Evolutionary conservation across 2,113 vertebrate species (phyloP), one percentile per base, ranked within the genome.

Genomic region (Oncorhynchus mykiss): DNA sequence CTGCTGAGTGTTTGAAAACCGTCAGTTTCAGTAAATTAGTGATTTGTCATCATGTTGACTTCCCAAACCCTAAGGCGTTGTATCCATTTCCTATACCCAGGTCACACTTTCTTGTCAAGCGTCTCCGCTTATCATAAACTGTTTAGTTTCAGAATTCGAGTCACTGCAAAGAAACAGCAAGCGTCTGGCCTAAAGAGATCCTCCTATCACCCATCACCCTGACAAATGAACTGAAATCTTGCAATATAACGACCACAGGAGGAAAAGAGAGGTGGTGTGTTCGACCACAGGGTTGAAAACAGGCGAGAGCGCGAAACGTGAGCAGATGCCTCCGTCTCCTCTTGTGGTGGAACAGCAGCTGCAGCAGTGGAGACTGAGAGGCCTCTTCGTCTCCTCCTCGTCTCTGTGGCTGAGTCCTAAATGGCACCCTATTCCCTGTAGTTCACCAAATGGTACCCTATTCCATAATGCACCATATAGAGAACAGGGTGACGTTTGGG

Each of bases 241-340:
- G 89, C 90, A 90, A 89, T 90, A 87, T 85, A 87, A 89, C 75
- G 86, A 91, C 90, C 90, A 87, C 89, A 88, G 82, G 69, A 77
- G 82, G 80, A 76, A 87, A 88, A 86, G 80, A 89, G 82, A 89
- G 84, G 87, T 89, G 83, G 86, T 79, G 71, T 82, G 69, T 84
- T 57, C 49, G 65, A 92, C 90, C 91, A 34, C 90, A 75, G 27
- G 76, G 76, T 27, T 71, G 59, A 67, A 73, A 67, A 62, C 71
- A 88, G 80, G 82, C 79, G 69, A 78, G 80, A 87, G 82, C 81
- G 72, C 88, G 80, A 89, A 92, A 91, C 89, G 89, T 91, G 90
- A 91, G 90, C 91, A 91, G 90, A 89, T 90, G 89, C 77, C 67
- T 85, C 79, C n/a, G 64, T 82, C n/a, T 75, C 16, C 74, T 78